Evolutionary conservation across 2,888 invertebrate genomes (phyloP).

Genomic region (Aphodius granarius): DNA sequence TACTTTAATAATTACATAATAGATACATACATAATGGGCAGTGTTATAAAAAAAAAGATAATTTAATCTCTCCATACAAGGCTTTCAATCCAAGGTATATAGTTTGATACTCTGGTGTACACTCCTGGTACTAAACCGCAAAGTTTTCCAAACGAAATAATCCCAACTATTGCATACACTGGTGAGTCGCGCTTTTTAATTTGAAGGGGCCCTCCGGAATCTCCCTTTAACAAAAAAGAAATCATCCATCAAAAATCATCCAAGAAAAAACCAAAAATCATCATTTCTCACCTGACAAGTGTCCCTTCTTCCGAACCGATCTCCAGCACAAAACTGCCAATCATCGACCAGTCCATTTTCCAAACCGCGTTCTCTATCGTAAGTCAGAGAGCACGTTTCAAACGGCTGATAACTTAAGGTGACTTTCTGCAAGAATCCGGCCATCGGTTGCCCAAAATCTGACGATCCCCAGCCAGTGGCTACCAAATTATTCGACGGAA

Average conservation of each 20-base stretch:
- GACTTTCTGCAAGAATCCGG: conserved; percentile 52
- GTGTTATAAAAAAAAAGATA: neutral
- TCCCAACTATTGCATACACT: conserved; percentile 54
- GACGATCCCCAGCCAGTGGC: conserved; percentile 56
- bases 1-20: neutral
- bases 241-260: neutral
- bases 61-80: conserved; percentile 49
- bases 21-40: neutral
- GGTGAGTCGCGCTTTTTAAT: conserved; percentile 38
- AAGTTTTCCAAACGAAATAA: conserved; percentile 52
- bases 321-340: conserved; percentile 23
- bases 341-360: conserved; percentile 18
- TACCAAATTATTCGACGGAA: conserved; percentile 39
- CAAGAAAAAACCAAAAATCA: too few relatives aligned
- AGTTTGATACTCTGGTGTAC: conserved; percentile 52
- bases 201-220: conserved; percentile 64
- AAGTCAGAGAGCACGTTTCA: neutral
- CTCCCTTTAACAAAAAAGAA: conserved; percentile 54
- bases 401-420: conserved; percentile 40
- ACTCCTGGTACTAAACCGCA: conserved; percentile 52
- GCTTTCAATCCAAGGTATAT: conserved; percentile 54
- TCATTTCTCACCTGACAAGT: conserved; percentile 25
- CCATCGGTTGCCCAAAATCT: conserved; percentile 33
- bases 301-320: conserved; percentile 8
- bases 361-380: neutral